Evolutionary conservation across 2,113 vertebrate species (phyloP).

Genomic region (Oncorhynchus clarkii): DNA sequence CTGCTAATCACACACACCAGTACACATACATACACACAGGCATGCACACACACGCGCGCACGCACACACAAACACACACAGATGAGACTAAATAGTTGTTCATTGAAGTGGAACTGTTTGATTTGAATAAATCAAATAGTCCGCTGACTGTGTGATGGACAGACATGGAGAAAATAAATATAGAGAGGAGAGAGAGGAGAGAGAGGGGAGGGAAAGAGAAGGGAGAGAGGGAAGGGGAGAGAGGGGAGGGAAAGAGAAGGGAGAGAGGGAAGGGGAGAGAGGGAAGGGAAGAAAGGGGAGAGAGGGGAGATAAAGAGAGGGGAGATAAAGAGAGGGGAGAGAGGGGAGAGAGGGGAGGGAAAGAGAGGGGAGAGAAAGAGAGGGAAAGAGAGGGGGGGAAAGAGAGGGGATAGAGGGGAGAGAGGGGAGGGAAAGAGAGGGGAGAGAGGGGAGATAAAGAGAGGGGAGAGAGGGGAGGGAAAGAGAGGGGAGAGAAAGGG

Average conservation of each 20-base stretch:
- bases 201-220: neutral
- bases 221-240: neutral
- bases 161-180: neutral
- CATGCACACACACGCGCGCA: neutral
- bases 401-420: too few relatives aligned
- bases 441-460: too few relatives aligned
- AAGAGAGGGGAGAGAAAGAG: too few relatives aligned
- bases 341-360: too few relatives aligned
- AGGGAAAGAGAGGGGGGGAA: too few relatives aligned
- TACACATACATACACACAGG: neutral
- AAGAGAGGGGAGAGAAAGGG: too few relatives aligned
- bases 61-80: constrained; percentile 14
- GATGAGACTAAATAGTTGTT: neutral
- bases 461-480: too few relatives aligned
- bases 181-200: neutral
- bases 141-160: constrained; percentile 28
- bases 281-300: neutral
- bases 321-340: too few relatives aligned
- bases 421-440: too few relatives aligned
- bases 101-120: constrained; percentile 16
- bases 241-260: neutral
- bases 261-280: neutral
- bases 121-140: constrained; percentile 21
- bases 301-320: too few relatives aligned
- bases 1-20: constrained; percentile 18